Base-by-base conservation (phyloP, 2,888 invertebrate genomes). In the Drosophila koepferae region DNA sequence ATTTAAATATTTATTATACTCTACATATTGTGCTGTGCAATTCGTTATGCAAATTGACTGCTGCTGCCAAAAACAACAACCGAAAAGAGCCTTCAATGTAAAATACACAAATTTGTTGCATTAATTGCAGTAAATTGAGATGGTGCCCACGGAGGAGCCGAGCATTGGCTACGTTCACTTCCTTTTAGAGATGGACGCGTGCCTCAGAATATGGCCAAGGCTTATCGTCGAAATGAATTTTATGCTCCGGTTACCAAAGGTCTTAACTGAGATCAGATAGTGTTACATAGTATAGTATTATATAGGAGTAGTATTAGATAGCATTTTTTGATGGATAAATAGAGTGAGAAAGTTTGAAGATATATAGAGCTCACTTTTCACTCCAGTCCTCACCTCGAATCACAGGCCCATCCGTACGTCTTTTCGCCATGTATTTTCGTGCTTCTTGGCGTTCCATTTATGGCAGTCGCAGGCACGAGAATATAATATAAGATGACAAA, bases 1-100 rank as follows among this genome's bases (percentile, higher is more conserved):
- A 86, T 86, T 77, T 86, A 71, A 88, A 86, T 90, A 90, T 89
- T 82, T 89, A 77, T 77, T 82, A 80, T 69, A 69, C 77, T 63
- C 69, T 68, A 75, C 80, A 72, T 82, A 79, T 88, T 46, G 55
- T 16, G 49, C 23, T 23, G 48, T 23, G 43, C 55, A 51, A 31
- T 59, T 58, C 58, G 44, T 46, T 58, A 58, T 58, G 58, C 58
- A 58, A 58, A 58, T 6, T n/a, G 53, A 40, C 41, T 48, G 46
- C 7, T 46, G 44, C 23, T 43, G 60, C 60, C 71, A 56, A 65
- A 66, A 83, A 78, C 72, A 60, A 67, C 53, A 49, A 60, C 18
- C 59, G 34, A 60, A 43, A 66, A 51, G 48, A 44, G 38, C 48
- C 51, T 48, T 46, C 51, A 36, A 36, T 54, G 38, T 34, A 88